Evolutionary conservation across 1,140 invertebrate species (phyloP).

Genomic region (Drosophila nasuta): DNA sequence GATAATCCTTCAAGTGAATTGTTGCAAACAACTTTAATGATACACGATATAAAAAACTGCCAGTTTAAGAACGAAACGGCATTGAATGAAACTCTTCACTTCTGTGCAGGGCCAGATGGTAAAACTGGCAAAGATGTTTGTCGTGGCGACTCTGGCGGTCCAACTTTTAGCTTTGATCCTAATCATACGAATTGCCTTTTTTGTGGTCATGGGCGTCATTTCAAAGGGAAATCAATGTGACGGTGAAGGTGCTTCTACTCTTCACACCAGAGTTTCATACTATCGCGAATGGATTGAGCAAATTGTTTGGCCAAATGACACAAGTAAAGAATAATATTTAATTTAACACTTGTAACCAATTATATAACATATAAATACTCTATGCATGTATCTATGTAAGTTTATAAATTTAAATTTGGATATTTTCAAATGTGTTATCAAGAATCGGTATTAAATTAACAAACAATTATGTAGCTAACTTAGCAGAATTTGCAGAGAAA

Average conservation of each 20-base stretch:
- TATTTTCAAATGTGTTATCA: neutral
- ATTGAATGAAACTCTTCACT: neutral
- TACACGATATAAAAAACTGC: neutral
- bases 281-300: constrained; percentile 33
- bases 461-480: constrained; percentile 41
- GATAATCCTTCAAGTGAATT: neutral
- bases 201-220: constrained; percentile 11
- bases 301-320: constrained; percentile 9
- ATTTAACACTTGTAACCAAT: neutral
- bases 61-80: fast-evolving
- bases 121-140: constrained; percentile 13
- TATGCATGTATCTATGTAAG: neutral
- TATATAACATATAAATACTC: neutral
- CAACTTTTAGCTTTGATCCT: neutral
- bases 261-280: constrained; percentile 13
- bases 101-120: neutral
- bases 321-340: too few relatives aligned
- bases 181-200: neutral
- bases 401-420: neutral
- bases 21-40: neutral
- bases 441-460: constrained; percentile 2
- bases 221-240: neutral
- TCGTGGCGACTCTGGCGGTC: constrained; percentile 20
- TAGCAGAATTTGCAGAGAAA: constrained; percentile 58
- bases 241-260: fast-evolving